Base-by-base conservation (phyloP, 2,113 vertebrate species). In the Ornithorhynchus anatinus region DNA sequence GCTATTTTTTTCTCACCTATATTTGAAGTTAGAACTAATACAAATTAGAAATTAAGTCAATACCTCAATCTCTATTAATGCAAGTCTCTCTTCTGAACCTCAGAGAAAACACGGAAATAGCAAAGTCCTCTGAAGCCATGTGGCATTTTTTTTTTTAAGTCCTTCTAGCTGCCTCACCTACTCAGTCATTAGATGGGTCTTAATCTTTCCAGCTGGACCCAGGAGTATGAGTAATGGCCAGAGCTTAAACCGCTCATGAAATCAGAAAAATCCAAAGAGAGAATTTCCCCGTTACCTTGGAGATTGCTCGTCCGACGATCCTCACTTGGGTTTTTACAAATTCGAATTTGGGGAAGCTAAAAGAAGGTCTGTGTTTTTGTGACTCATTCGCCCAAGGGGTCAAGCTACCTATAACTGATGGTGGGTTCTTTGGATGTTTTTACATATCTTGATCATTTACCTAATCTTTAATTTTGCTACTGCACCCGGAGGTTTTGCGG, bases 11-110 rank as follows among this genome's bases (percentile, higher is more conserved):
- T 58, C 17, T 22, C 22, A 58, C 31, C 32, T n/a, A 42, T 62
- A 68, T 57, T 79, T 53, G 19, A 62, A 27, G 31, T 78, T 53
- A 42, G 56, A 59, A 63, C 48, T 44, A 45, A 79, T 70, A 59
- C 16, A 61, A 48, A 7, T 6, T 12, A 39, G 10, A 48, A 48
- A 47, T 22, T 56, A 36, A 13, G 15, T 67, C 39, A 33, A 33
- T n/a, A n/a, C n/a, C n/a, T n/a, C n/a, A n/a, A n/a, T n/a, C n/a
- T n/a, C n/a, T n/a, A n/a, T n/a, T n/a, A n/a, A n/a, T n/a, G n/a
- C n/a, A n/a, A n/a, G n/a, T n/a, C n/a, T n/a, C n/a, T n/a, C n/a
- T n/a, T n/a, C n/a, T n/a, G n/a, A n/a, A n/a, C n/a, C n/a, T n/a
- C n/a, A 39, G n/a, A 48, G n/a, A 59, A 68, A 66, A 35, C 13